Evolutionary conservation across 2,113 vertebrate genomes (phyloP).

Genomic region (Electrona antarctica): DNA sequence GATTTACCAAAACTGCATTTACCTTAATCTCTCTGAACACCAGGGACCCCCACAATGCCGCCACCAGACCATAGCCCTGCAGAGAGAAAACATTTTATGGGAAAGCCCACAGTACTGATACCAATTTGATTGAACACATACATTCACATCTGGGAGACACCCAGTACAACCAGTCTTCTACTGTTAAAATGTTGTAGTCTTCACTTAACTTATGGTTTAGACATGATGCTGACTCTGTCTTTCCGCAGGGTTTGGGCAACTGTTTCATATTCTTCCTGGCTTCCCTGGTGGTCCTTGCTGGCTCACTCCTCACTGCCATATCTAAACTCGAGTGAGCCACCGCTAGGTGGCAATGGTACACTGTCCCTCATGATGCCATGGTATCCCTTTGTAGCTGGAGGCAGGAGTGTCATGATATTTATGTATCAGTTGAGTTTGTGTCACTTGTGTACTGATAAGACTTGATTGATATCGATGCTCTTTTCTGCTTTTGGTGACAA

Average conservation of each 20-base stretch:
- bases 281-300: constrained; percentile 79
- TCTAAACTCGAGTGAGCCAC: constrained; percentile 78
- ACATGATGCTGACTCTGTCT: background rate
- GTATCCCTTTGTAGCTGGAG: background rate
- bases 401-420: background rate
- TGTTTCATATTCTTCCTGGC: constrained; percentile 79
- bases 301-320: constrained; percentile 82
- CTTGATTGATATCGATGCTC: no score
- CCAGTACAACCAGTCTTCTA: no score
- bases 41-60: constrained; percentile 88
- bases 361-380: background rate
- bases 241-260: constrained; percentile 81
- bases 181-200: no score
- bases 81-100: constrained; percentile 25
- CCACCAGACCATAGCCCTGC: constrained; percentile 88
- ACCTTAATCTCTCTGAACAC: constrained; percentile 92
- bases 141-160: background rate
- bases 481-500: no score
- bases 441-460: background rate
- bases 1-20: constrained; percentile 38
- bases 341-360: constrained; percentile 28
- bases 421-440: background rate
- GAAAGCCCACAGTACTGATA: no score
- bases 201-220: no score
- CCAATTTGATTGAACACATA: no score